Conservation (phyloP, 2,888 invertebrate species). For the Polydesmus complanatus region DNA sequence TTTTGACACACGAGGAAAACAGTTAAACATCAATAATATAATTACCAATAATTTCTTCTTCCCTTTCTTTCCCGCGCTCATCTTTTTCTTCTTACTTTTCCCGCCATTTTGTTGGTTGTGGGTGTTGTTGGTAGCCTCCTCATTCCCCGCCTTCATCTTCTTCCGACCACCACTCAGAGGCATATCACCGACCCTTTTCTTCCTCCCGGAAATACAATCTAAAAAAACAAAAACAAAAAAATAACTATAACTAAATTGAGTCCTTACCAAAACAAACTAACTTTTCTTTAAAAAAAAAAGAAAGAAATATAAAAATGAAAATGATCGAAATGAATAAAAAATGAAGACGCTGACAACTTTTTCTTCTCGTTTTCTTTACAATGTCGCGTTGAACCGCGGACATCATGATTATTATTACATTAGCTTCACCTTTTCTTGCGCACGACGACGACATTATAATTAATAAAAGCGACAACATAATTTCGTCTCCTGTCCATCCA, state of each 20-base stretch:
- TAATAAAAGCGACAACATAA: background rate
- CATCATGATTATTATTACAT: background rate
- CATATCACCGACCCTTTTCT: background rate
- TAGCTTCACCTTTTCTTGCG: background rate
- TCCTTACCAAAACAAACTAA: no score
- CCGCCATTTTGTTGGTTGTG: no score
- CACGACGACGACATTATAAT: background rate
- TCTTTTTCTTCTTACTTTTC: no score
- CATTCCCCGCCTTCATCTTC: no score
- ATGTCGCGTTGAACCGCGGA: background rate
- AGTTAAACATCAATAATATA: no score
- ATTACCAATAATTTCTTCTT: no score
- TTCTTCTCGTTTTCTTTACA: background rate
- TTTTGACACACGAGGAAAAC: no score
- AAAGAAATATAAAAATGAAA: background rate
- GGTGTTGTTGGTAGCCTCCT: no score
- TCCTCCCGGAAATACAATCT: background rate
- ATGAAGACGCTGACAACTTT: background rate
- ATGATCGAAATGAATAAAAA: background rate
- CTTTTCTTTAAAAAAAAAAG: background rate
- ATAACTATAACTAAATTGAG: no score
- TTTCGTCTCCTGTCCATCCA: background rate
- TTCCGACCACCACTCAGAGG: no score
- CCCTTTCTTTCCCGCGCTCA: no score
- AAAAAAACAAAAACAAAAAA: background rate